phyloP scores from a whole-genome alignment of 2,797 vertebrate species.

The Sternarchorhynchus goeldii region DNA sequence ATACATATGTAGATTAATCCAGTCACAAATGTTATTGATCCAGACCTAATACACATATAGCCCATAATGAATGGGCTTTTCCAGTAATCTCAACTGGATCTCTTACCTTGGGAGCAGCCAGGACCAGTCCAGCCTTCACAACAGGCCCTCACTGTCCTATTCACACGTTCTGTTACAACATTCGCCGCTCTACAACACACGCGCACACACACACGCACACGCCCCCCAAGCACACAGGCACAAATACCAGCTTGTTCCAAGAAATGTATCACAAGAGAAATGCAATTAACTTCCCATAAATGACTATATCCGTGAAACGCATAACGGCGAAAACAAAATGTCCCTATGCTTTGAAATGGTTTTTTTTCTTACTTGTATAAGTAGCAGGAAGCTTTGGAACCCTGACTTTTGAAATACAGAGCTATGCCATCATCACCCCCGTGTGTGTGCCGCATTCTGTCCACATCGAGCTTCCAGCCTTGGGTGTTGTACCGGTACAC shows the following conservation, averaged over 20 bases:
- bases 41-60: too few species aligned
- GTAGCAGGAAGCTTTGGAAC: conserved; percentile 72
- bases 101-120: conserved; percentile 81
- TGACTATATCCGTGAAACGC: background rate
- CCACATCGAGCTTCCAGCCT: conserved; percentile 82
- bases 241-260: background rate
- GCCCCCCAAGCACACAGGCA: background rate
- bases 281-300: background rate
- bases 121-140: conserved; percentile 86
- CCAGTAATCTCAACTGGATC: background rate
- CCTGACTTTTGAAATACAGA: conserved; percentile 65
- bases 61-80: background rate
- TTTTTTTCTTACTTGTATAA: conserved; percentile 82
- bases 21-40: too few species aligned
- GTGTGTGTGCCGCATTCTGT: conserved; percentile 69
- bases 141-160: conserved; percentile 76
- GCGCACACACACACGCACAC: background rate
- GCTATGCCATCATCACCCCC: conserved; percentile 71
- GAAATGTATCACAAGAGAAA: background rate
- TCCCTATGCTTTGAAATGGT: background rate
- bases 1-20: too few species aligned
- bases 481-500: conserved; percentile 80
- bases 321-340: background rate
- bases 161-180: conserved; percentile 68
- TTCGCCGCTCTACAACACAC: conserved; percentile 74